Conservation (phyloP, 1,140 invertebrate species). For the Heliconius melpomene region DNA sequence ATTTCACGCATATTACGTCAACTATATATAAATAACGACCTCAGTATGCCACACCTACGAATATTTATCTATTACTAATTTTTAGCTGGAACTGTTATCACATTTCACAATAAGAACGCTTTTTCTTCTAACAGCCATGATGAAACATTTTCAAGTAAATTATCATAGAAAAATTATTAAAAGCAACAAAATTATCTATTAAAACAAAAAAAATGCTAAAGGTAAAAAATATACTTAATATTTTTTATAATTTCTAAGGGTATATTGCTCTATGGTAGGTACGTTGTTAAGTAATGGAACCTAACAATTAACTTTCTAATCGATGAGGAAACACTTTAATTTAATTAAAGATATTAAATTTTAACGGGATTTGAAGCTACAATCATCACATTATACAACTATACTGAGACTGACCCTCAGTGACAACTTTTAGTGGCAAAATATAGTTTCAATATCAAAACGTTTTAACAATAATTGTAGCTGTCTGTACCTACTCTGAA, state of each 20-base stretch:
- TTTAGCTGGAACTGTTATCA: not conserved
- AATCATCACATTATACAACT: not conserved
- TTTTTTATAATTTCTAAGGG: too few species aligned
- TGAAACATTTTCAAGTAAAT: not conserved
- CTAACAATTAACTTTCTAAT: too few species aligned
- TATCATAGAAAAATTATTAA: not conserved
- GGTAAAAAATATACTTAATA: too few species aligned
- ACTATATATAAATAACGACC: not conserved
- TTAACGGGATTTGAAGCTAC: not conserved
- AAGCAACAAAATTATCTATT: not conserved
- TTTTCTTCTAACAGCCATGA: not conserved
- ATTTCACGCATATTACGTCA: not conserved
- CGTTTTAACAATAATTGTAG: not conserved
- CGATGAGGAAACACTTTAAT: too few species aligned
- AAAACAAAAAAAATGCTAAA: too few species aligned
- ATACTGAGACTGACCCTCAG: too few species aligned
- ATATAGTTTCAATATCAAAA: not conserved
- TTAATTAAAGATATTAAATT: too few species aligned
- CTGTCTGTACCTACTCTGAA: not conserved
- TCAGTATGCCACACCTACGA: not conserved
- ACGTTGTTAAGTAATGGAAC: too few species aligned
- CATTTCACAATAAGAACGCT: not conserved
- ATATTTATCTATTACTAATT: constrained; percentile 7
- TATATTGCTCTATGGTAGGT: too few species aligned
- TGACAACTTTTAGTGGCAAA: too few species aligned